Evolutionary conservation across 2,113 vertebrate genomes (phyloP), one percentile per base, ranked within the genome.

Genomic region (Chrysemys picta): DNA sequence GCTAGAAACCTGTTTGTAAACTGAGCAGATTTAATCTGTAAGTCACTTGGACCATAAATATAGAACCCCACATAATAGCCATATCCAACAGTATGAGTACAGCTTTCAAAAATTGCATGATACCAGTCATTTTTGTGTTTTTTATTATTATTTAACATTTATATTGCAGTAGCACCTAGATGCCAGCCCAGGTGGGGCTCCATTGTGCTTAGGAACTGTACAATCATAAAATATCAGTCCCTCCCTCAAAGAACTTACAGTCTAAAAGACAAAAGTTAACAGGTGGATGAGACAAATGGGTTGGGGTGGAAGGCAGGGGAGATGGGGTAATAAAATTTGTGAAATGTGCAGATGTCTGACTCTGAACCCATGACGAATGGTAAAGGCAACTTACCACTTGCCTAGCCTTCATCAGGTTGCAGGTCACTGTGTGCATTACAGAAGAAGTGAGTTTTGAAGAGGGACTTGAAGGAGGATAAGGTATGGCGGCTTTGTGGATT

Each of bases 241-340:
- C 57, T 80, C 5, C 90, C 88, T 42, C 80, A 16, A 89, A 80
- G 25, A 91, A 76, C 79, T 85, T 85, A 82, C 47, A 35, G 62
- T 80, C 95, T 88, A 86, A 45, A 88, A 95, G 91, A n/a, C 86
- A 85, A 93, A 96, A 92, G 90, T 91, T 1, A 80, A 85, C 93
- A 54, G 53, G 53, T 54, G 84, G 94, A 85, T 86, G 84, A 85
- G 72, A 92, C 91, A 93, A 62, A 84, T 93, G 93, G 87, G 91
- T 89, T 96, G 93, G 62, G 95, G 87, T 91, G 87, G 90, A 72
- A 94, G 76, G 69, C 5, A 1, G 56, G 96, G 95, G 96, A 88
- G 24, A 57, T 27, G 24, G 24, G 22, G 56, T 57, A 57, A 57
- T 3, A 62, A 85, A 91, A 97, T 97, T 35, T 35, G n/a, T 69